Percentiles rank a stretch among this genome's conserved stretches.
These are phyloP conservation scores for Mycetomoellerius zeteki DNA, from an alignment of 1,140 invertebrate genomes.

Conservation along the genomic window DNA sequence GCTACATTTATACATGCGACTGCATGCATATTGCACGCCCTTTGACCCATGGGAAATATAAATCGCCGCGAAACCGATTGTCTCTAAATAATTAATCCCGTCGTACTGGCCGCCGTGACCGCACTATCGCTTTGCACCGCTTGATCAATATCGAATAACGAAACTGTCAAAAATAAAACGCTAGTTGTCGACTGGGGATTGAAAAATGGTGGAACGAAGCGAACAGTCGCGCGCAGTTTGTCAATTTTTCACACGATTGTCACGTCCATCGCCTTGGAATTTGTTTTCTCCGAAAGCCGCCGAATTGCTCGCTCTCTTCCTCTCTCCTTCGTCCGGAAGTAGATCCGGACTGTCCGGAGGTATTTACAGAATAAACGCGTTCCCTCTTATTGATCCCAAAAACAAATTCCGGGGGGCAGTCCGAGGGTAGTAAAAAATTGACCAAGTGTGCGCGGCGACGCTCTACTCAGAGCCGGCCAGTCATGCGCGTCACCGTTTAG, in stretches of 20 bases:
- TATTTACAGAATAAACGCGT: slow-evolving; percentile 20
- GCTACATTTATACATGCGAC: slow-evolving; percentile 16
- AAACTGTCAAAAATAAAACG: slow-evolving; percentile 61
- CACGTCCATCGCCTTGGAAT: slow-evolving; percentile 37
- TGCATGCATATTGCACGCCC: slow-evolving; percentile 37
- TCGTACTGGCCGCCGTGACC: slow-evolving; percentile 8
- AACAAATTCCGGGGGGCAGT: slow-evolving; percentile 48
- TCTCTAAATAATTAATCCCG: slow-evolving; percentile 61
- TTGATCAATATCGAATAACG: slow-evolving; percentile 60
- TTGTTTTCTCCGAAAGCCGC: slow-evolving; percentile 33
- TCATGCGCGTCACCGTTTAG: slow-evolving; percentile 57
- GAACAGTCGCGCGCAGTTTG: slow-evolving; percentile 38
- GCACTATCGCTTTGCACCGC: slow-evolving; percentile 32
- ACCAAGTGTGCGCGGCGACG: slow-evolving; percentile 54
- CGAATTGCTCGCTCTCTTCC: background rate
- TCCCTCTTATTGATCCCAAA: slow-evolving; percentile 47
- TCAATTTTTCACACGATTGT: slow-evolving; percentile 55
- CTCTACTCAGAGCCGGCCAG: slow-evolving; percentile 13
- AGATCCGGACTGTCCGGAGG: slow-evolving; percentile 11
- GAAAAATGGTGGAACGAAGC: slow-evolving; percentile 6
- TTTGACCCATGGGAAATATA: slow-evolving; percentile 47
- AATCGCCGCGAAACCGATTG: slow-evolving; percentile 49
- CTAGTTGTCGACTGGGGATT: slow-evolving; percentile 14
- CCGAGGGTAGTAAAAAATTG: slow-evolving; percentile 48
- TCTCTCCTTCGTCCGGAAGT: slow-evolving; percentile 9